Conservation (phyloP, 2,888 invertebrate genomes). For the Deroplatys truncata region DNA sequence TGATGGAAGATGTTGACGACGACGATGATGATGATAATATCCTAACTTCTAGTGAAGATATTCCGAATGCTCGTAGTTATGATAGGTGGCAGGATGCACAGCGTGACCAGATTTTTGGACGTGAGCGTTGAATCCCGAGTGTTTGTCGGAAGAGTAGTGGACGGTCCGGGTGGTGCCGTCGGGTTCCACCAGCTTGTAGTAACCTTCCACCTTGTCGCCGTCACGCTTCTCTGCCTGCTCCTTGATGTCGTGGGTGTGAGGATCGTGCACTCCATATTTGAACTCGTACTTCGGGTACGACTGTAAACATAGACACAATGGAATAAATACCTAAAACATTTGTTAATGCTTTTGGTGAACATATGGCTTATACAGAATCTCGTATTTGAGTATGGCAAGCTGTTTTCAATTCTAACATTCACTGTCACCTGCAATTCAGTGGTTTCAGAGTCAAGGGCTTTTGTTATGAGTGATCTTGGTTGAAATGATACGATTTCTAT, state of each 20-base stretch:
- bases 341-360: too few species aligned
- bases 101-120: constrained; percentile 48
- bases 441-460: too few species aligned
- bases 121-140: constrained; percentile 50
- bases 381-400: too few species aligned
- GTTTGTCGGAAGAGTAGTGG: constrained; percentile 54
- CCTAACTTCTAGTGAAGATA: not conserved
- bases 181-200: constrained; percentile 60
- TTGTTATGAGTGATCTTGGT: too few species aligned
- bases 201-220: constrained; percentile 69
- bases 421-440: too few species aligned
- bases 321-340: too few species aligned
- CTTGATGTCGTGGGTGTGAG: constrained; percentile 68
- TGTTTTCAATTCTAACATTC: too few species aligned
- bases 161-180: constrained; percentile 61
- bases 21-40: not conserved
- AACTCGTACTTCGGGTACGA: not conserved
- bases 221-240: constrained; percentile 65
- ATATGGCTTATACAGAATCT: too few species aligned
- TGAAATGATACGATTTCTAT: too few species aligned
- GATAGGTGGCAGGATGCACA: not conserved
- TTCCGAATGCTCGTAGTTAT: not conserved
- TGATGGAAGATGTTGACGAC: too few species aligned
- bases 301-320: not conserved
- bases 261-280: constrained; percentile 59